These are phyloP conservation scores for Charanyca ferruginea DNA, from an alignment of 2,888 invertebrate species.

Conservation along the genomic window DNA sequence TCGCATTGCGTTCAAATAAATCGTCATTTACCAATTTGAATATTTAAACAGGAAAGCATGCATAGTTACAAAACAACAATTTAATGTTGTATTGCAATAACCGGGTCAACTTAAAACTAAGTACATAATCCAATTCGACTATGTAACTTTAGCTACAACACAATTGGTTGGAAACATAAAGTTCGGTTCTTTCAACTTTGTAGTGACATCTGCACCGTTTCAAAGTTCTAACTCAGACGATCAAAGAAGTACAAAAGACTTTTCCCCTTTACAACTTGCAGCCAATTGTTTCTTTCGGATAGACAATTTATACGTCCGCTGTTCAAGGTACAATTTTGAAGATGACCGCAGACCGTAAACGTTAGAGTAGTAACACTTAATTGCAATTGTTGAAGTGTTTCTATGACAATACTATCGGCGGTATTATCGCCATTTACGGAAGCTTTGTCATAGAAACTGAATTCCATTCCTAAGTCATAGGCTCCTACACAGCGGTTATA, in stretches of 20 bases:
- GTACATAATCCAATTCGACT: conserved; percentile 22
- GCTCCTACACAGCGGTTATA: no score
- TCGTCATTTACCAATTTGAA: conserved; percentile 34
- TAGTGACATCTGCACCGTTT: conserved; percentile 75
- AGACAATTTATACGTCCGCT: conserved; percentile 64
- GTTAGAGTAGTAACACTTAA: no score
- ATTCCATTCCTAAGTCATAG: no score
- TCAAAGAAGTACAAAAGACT: conserved; percentile 71
- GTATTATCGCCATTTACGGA: no score
- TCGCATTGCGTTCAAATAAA: conserved; percentile 44
- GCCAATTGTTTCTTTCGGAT: conserved; percentile 58
- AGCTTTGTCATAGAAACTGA: no score
- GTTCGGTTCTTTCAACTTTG: conserved; percentile 62
- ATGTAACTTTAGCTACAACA: conserved; percentile 49
- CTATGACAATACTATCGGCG: no score
- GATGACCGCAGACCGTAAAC: no score
- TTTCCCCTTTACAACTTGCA: conserved; percentile 66
- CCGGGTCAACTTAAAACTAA: conserved; percentile 13
- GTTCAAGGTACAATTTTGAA: neutral
- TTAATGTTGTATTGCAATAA: conserved; percentile 18
- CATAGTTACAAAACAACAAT: conserved; percentile 36
- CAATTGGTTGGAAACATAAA: conserved; percentile 50
- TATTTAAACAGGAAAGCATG: conserved; percentile 34
- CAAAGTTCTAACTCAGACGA: conserved; percentile 72
- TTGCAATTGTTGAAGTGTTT: no score